Base-by-base conservation (phyloP, 2,888 invertebrate species). In the Meandrusa payeni region DNA sequence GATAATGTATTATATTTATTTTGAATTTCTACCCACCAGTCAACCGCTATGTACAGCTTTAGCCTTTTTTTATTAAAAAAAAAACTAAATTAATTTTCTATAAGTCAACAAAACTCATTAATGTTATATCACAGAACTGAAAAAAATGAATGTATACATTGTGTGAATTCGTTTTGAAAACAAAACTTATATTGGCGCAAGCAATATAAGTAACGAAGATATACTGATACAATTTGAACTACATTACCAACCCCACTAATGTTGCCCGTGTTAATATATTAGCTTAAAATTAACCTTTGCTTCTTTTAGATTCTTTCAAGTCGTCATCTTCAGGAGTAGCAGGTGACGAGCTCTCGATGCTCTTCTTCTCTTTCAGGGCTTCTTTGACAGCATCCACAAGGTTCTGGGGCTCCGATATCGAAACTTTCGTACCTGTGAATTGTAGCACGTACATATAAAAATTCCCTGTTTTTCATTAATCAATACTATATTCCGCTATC, bases 401-500 rank as follows among this genome's bases (percentile, higher is more conserved):
- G 46, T 90, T 78, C 29, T 89, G 76, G 3, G 91, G 89, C 54
- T 90, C 91, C 19, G 83, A 76, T 60, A 90, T 85, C 51, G 90
- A 89, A 53, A 89, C 72, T 79, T 92, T 93, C 56, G 89, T 90
- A 73, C 93, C 93, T 93, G 82, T 50, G 27, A 42, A 36, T 15
- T 24, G n/a, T n/a, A n/a, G n/a, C n/a, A n/a, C n/a, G n/a, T n/a
- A n/a, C n/a, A n/a, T n/a, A n/a, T n/a, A n/a, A n/a, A n/a, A n/a
- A n/a, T n/a, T n/a, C n/a, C n/a, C n/a, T n/a, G n/a, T n/a, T n/a
- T n/a, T n/a, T n/a, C n/a, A n/a, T n/a, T n/a, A n/a, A n/a, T n/a
- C n/a, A n/a, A n/a, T n/a, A n/a, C n/a, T n/a, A n/a, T n/a, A n/a
- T n/a, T n/a, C n/a, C n/a, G n/a, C n/a, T n/a, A n/a, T n/a, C n/a